Base-by-base conservation (phyloP, 30 jellyfish, hydroid and myxozoan species). In the Turritopsis rubra region DNA sequence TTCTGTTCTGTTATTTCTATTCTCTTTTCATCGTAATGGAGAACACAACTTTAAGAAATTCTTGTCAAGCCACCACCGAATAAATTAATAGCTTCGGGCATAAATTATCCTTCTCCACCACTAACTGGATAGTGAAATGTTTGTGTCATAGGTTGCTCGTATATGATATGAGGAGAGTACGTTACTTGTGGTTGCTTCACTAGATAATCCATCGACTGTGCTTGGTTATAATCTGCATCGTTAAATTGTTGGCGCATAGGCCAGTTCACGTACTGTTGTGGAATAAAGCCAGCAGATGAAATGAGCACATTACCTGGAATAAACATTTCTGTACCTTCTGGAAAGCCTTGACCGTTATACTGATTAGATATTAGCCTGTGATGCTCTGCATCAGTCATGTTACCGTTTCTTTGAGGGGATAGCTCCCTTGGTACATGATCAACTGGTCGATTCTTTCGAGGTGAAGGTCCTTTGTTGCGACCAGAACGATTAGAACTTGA, bases 401-500 rank as follows among this genome's bases (percentile, higher is more conserved):
- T 75, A 28, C 53, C 86, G 21, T 60, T 24, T n/a, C 81, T 13
- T 85, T 54, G 53, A 66, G 87, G 28, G 71, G 88, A 27, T 85
- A 85, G 74, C 79, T 75, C 60, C 70, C 60, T 54, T 79, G 81
- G 16, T 68, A 81, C 24, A 76, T 71, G 5, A 65, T 85, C 91
- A 75, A 66, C 66, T 81, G 75, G 68, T 82, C 91, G 70, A 73
- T 88, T 76, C 79, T 88, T 21, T 65, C 23, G 29, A 81, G 88
- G 65, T 71, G 83, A 28, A 71, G 25, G 26, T 24, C 85, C 71
- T 73, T 78, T 30, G 65, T 79, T 13, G 86, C 96, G 70, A 72
- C 84, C 18, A 72, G 77, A 20, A 80, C 95, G 75, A 1, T 65
- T 28, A 19, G 81, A 80, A 52, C 87, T 80, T 52, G 87, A 80